A percentile compares a stretch with the other conserved stretches of the same genome.
These are phyloP conservation scores for Gulo gulo DNA, from an alignment of 2,113 vertebrate genomes.

Conservation along the genomic window DNA sequence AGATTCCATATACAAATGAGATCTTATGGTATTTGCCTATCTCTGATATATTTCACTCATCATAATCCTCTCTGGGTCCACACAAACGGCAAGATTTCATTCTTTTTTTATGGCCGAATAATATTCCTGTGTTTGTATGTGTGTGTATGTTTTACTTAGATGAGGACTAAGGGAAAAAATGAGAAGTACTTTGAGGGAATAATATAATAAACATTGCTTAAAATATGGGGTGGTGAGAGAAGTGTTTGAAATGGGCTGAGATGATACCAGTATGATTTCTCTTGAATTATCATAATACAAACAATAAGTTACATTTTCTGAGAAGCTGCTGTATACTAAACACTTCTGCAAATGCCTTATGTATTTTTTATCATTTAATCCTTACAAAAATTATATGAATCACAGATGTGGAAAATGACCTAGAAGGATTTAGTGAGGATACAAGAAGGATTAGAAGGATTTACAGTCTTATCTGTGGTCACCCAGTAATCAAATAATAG, in stretches of 20 bases:
- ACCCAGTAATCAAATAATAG: neutral
- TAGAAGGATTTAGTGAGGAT: neutral
- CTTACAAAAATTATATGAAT: neutral
- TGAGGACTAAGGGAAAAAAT: neutral
- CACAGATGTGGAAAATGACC: neutral
- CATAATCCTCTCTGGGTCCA: neutral
- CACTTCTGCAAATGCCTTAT: neutral
- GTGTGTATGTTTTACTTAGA: neutral
- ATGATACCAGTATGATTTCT: neutral
- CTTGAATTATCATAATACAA: neutral
- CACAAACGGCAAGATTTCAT: neutral
- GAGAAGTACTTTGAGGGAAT: neutral
- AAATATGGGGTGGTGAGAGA: neutral
- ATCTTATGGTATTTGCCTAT: neutral
- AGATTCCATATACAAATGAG: neutral
- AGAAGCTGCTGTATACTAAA: neutral
- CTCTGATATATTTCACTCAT: neutral
- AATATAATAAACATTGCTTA: neutral
- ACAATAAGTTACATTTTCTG: neutral
- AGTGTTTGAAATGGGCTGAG: neutral
- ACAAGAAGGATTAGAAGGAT: no score
- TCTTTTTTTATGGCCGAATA: neutral
- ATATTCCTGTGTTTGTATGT: neutral
- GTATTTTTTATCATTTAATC: neutral
- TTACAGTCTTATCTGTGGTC: neutral